Evolutionary conservation across 2,113 vertebrate species (phyloP).

Genomic region (Balaenoptera acutorostrata): DNA sequence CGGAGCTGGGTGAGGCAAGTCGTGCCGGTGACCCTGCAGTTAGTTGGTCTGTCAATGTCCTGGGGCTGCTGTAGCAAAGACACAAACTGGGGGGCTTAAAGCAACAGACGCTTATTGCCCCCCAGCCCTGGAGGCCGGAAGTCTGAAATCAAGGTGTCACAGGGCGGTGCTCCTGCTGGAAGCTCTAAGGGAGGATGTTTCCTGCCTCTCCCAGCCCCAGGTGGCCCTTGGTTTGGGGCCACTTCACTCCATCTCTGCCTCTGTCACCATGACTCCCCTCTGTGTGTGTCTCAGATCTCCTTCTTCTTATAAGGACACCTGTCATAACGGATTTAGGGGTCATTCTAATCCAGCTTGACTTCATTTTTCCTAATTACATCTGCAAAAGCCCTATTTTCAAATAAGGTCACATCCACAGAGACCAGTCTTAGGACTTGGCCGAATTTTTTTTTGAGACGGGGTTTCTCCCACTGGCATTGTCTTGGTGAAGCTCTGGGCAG

Average conservation of each 20-base stretch:
- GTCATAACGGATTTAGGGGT: background rate
- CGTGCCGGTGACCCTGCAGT: too few species aligned
- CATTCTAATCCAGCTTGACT: background rate
- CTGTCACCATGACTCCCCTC: background rate
- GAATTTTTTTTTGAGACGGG: background rate
- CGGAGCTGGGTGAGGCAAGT: background rate
- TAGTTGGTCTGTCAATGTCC: background rate
- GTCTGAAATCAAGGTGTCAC: background rate
- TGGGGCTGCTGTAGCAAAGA: background rate
- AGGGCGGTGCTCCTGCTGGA: background rate
- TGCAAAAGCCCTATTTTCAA: background rate
- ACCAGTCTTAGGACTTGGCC: background rate
- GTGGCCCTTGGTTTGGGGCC: background rate
- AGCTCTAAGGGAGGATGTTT: background rate
- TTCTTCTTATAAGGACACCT: background rate
- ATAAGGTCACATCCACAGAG: background rate
- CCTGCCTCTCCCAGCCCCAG: too few species aligned
- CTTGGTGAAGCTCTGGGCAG: background rate
- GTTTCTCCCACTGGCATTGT: fast-evolving
- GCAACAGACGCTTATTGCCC: too few species aligned
- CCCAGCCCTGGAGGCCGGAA: background rate
- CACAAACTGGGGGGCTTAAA: too few species aligned
- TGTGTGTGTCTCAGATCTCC: background rate
- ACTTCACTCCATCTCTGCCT: fast-evolving
- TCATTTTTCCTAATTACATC: background rate